phyloP scores from a whole-genome alignment of 2,113 vertebrate genomes.

The Heteronetta atricapilla region DNA sequence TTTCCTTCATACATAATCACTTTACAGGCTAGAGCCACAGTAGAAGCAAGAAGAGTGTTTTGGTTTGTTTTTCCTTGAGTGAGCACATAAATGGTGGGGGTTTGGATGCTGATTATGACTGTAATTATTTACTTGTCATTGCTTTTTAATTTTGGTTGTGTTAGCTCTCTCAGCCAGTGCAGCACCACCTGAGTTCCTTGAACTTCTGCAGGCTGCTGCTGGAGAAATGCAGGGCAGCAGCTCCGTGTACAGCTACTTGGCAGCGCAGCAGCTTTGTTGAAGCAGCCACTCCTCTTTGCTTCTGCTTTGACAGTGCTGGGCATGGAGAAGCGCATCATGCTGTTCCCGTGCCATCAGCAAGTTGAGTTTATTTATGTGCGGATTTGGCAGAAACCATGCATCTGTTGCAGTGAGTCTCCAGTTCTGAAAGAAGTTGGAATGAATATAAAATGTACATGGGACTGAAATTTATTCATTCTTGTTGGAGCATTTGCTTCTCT shows the following conservation, averaged over 20 bases:
- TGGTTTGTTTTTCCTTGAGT: slow-evolving; percentile 6
- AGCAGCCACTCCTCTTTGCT: slow-evolving; percentile 29
- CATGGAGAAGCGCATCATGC: background rate
- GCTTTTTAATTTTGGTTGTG: background rate
- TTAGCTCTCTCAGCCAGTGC: background rate
- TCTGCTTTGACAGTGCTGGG: background rate
- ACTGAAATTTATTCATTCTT: background rate
- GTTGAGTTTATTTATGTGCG: background rate
- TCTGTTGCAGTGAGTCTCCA: background rate
- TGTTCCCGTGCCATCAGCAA: background rate
- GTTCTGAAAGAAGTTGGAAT: background rate
- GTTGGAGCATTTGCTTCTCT: background rate
- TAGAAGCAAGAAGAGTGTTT: background rate
- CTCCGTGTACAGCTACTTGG: slow-evolving; percentile 13
- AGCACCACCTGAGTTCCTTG: slow-evolving; percentile 29
- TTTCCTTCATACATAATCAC: slow-evolving; percentile 61
- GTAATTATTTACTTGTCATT: background rate
- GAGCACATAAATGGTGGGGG: background rate
- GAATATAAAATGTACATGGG: background rate
- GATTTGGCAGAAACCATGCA: background rate
- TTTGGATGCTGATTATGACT: background rate
- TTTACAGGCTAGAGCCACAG: background rate
- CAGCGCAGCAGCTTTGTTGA: background rate
- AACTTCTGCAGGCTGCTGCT: background rate
- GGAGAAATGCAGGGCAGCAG: background rate